phyloP scores from a whole-genome alignment of 2,888 invertebrate genomes.

The Nipponacmea schrenckii region DNA sequence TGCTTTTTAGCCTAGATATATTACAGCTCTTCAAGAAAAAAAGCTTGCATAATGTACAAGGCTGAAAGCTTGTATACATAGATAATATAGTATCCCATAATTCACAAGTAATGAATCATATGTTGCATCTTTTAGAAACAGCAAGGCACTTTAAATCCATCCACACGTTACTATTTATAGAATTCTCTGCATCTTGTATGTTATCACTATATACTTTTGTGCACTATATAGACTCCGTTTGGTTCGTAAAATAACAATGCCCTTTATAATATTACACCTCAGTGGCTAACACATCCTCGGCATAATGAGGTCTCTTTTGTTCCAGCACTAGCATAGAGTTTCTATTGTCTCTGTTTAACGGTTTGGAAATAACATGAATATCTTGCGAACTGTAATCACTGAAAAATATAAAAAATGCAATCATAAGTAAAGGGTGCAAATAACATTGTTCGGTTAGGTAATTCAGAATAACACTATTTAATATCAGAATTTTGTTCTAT shows the following conservation, averaged over 20 bases:
- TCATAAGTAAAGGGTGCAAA: conserved; percentile 1
- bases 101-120: neutral
- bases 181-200: too few species aligned
- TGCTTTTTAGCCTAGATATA: neutral
- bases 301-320: conserved; percentile 33
- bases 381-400: conserved; percentile 36
- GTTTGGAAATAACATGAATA: conserved; percentile 42
- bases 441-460: neutral
- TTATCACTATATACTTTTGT: neutral
- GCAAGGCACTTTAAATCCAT: conserved; percentile 9
- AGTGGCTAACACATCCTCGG: conserved; percentile 50
- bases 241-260: neutral
- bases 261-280: conserved; percentile 41
- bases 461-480: too few species aligned
- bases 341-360: conserved; percentile 40
- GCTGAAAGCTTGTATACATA: conserved; percentile 5
- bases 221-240: conserved; percentile 1
- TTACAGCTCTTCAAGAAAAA: neutral
- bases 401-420: conserved; percentile 29
- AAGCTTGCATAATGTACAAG: conserved; percentile 21
- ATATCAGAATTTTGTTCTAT: too few species aligned
- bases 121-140: conserved; percentile 5
- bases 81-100: neutral
- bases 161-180: neutral
- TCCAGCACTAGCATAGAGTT: conserved; percentile 47